Evolutionary conservation across 2,888 invertebrate genomes (phyloP).

Genomic region (Anticlea derivata): DNA sequence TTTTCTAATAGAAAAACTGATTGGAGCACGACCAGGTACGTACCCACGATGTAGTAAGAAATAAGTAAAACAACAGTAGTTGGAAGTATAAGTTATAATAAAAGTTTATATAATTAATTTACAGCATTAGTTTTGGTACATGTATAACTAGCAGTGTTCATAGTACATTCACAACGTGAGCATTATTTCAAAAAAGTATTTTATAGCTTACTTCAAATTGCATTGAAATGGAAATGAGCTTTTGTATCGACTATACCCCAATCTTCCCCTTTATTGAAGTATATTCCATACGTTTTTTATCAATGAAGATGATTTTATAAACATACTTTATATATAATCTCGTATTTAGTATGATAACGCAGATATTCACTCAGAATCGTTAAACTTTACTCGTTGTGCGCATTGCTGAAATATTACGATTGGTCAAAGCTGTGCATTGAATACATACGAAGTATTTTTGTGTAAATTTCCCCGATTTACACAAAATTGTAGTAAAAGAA

Average conservation of each 20-base stretch:
- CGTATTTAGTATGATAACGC: slow-evolving; percentile 15
- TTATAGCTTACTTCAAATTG: slow-evolving; percentile 58
- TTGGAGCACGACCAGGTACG: too few relatives aligned
- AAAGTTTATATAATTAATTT: slow-evolving; percentile 80
- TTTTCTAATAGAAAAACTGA: too few relatives aligned
- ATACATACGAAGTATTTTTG: slow-evolving; percentile 57
- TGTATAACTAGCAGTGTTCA: slow-evolving; percentile 79
- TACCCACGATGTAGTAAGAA: too few relatives aligned
- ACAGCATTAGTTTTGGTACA: slow-evolving; percentile 76
- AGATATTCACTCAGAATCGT: slow-evolving; percentile 36
- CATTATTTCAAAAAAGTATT: slow-evolving; percentile 60
- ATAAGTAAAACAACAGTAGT: slow-evolving; percentile 62
- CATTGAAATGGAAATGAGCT: slow-evolving; percentile 48
- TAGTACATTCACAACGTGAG: slow-evolving; percentile 78
- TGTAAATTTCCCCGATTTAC: slow-evolving; percentile 83
- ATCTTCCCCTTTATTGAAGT: slow-evolving; percentile 82
- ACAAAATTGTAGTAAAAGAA: slow-evolving; percentile 50
- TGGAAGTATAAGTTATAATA: slow-evolving; percentile 84
- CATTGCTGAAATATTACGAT: slow-evolving; percentile 54
- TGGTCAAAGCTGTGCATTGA: slow-evolving; percentile 75
- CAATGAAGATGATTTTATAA: slow-evolving; percentile 45
- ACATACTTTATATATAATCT: slow-evolving; percentile 33
- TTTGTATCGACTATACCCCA: slow-evolving; percentile 62
- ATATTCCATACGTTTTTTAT: slow-evolving; percentile 53
- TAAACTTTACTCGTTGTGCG: slow-evolving; percentile 66